Base-by-base conservation (phyloP, 2,888 invertebrate genomes). In the Drosophila siamana region DNA sequence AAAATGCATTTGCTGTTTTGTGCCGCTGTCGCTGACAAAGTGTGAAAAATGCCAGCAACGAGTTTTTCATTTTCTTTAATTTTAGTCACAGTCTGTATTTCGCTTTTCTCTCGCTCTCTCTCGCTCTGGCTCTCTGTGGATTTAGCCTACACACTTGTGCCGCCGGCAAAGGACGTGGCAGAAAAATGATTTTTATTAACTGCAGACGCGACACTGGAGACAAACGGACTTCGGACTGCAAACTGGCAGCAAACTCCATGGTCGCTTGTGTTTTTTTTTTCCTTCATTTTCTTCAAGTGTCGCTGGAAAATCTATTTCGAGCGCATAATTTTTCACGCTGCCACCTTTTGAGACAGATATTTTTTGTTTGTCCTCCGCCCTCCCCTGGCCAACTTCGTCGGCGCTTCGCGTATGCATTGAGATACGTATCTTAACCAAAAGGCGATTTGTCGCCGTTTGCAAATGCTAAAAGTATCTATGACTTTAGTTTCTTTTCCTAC, bases 321-420 rank as follows among this genome's bases (percentile, higher is more conserved):
- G 74, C 72, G 77, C 77, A 86, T 84, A 87, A 85, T 86, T 85
- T 84, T 84, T 81, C 74, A 88, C 69, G 63, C 81, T 78, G 87
- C 71, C 81, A 84, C 74, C 71, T 83, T 72, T 54, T 67, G 63
- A 48, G 65, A 55, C 80, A 81, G 48, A 24, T 26, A 38, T 44
- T 36, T 28, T 36, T 24, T 51, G 19, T n/a, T 40, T n/a, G 24
- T 19, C 16, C 43, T 54, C 54, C 30, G 9, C 22, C 43, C 5
- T 19, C 15, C 47, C n/a, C n/a, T n/a, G n/a, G n/a, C n/a, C n/a
- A n/a, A n/a, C n/a, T n/a, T n/a, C n/a, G n/a, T n/a, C n/a, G 40
- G 16, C 33, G 5, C 47, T 55, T 26, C 57, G 26, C 36, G 22
- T 57, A 43, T 61, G 80, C 60, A 80, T 61, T 30, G 13, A 15